Conservation (phyloP, 1,140 invertebrate genomes). For the Pseudomyrmex flavicornis region DNA sequence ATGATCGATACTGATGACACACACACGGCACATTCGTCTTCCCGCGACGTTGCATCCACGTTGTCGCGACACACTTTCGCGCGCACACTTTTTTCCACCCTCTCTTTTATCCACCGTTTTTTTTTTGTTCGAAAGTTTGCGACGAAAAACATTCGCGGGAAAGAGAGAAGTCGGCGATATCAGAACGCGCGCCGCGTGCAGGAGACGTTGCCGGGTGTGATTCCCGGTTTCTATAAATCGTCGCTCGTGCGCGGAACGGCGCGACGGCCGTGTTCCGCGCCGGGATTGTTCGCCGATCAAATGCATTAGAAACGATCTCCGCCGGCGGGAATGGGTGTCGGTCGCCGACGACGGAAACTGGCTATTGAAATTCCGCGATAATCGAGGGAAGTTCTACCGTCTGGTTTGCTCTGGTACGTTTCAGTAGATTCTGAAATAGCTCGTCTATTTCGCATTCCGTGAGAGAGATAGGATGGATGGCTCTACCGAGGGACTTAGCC, state of each 20-base stretch:
- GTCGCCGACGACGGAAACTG: slow-evolving; percentile 42
- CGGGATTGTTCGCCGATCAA: slow-evolving; percentile 57
- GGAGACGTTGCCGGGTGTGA: slow-evolving; percentile 6
- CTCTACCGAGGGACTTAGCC: slow-evolving; percentile 7
- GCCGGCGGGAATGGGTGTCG: slow-evolving; percentile 34
- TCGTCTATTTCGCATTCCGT: slow-evolving; percentile 29
- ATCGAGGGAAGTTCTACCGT: slow-evolving; percentile 52
- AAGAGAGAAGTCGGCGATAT: slow-evolving; percentile 33
- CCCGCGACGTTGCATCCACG: neutral
- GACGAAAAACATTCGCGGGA: slow-evolving; percentile 10
- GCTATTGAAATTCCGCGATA: slow-evolving; percentile 58
- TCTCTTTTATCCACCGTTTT: neutral
- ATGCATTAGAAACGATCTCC: slow-evolving; percentile 44
- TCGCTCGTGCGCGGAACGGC: neutral
- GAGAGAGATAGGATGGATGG: slow-evolving; percentile 25
- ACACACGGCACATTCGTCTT: slow-evolving; percentile 33
- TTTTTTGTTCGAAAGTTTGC: slow-evolving; percentile 12
- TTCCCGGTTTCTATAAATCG: slow-evolving; percentile 41
- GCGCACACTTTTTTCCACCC: neutral
- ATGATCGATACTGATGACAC: slow-evolving; percentile 52
- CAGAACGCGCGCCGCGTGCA: slow-evolving; percentile 7
- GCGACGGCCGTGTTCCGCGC: neutral
- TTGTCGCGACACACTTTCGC: slow-evolving; percentile 6
- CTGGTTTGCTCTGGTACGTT: slow-evolving; percentile 44
- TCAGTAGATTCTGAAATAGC: slow-evolving; percentile 43